Base-by-base conservation (phyloP, 2,113 vertebrate species). In the Lates calcarifer region DNA sequence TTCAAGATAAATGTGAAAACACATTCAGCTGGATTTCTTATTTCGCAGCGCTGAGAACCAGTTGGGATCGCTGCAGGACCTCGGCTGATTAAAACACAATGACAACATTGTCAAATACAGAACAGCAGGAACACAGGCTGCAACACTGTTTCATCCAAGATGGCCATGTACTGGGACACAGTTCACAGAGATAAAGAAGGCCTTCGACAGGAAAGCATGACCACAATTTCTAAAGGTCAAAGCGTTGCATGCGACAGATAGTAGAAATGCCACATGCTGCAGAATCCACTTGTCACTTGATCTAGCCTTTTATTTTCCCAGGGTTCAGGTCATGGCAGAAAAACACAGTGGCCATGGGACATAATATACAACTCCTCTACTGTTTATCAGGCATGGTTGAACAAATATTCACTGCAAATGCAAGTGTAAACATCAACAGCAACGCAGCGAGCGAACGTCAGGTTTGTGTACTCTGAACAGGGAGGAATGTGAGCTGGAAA, bases 341-440 rank as follows among this genome's bases (percentile, higher is more conserved):
- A 87, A 84, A 86, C 75, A 83, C 55, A 35, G 33, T 9, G 66
- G 58, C 74, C 79, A 49, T 22, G 79, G 51, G 72, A 75, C 60
- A 88, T 77, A 83, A 90, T 87, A 90, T 84, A 87, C 86, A 89
- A 73, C 31, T 20, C 28, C 3, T 69, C 61, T 67, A 5, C 62
- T 91, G 88, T 90, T 91, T 88, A 89, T 83, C 24, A 39, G 43
- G 57, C 2, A 45, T 11, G 53, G 39, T n/a, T 75, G 83, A 69
- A 80, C 53, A 92, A 89, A 92, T 90, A 88, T 70, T 74, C 88
- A 70, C 6, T 65, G 35, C 24, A 84, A 70, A 88, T 76, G 71
- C 22, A 71, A 68, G 76, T 47, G 78, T 85, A 90, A 89, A 83
- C 69, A 85, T 73, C 66, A 89, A 79, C 79, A 71, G 61, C 6